Percentiles rank a stretch among this genome's conserved stretches.
phyloP scores from a whole-genome alignment of 2,113 vertebrate genomes.

The Cacatua alba region DNA sequence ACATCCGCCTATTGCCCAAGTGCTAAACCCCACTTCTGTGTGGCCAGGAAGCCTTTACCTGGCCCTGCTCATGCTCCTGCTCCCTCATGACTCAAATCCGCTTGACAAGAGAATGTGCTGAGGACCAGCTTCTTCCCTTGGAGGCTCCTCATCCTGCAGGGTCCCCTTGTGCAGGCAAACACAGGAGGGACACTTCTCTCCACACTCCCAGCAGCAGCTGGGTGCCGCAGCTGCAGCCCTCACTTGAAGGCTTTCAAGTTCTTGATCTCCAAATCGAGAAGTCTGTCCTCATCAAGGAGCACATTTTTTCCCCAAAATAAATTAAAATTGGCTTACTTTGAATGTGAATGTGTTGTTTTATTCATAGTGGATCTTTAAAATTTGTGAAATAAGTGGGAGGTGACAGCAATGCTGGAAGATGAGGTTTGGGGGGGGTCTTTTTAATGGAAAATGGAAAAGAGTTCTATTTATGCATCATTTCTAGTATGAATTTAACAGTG shows the following conservation, averaged over 20 bases:
- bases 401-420: neutral
- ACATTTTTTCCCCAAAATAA: neutral
- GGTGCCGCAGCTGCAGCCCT: neutral
- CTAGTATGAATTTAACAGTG: neutral
- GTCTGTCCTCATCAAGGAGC: neutral
- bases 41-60: neutral
- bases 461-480: neutral
- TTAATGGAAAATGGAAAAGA: neutral
- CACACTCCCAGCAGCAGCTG: neutral
- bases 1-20: neutral
- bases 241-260: neutral
- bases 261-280: neutral
- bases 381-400: neutral
- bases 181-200: rapidly evolving
- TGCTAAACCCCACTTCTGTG: neutral
- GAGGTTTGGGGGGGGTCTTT: neutral
- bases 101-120: neutral
- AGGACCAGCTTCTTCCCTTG: neutral
- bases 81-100: neutral
- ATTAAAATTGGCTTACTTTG: neutral
- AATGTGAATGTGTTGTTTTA: neutral
- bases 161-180: neutral
- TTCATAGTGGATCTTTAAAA: neutral
- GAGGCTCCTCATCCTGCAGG: neutral
- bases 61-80: rapidly evolving